phyloP scores from a whole-genome alignment of 2,113 vertebrate genomes.

The Lynx canadensis region DNA sequence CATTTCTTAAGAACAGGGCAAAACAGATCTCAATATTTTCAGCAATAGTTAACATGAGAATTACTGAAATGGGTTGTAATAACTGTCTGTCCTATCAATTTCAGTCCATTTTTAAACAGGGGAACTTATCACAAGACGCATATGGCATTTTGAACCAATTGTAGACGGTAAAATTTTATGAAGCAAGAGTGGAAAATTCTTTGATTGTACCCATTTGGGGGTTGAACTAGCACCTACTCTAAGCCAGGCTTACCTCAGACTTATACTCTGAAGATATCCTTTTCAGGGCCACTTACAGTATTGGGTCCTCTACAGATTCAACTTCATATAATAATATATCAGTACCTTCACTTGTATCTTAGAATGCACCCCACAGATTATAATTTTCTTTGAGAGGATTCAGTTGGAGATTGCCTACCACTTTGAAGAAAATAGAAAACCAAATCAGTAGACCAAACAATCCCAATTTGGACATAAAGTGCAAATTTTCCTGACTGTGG shows the following conservation, averaged over 20 bases:
- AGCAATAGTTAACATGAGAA: not conserved
- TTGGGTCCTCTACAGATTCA: not conserved
- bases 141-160: not conserved
- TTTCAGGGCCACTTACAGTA: not conserved
- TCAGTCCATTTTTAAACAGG: slow-evolving; percentile 5
- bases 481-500: not conserved
- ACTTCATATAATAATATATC: not conserved
- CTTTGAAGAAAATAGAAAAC: not conserved
- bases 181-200: not conserved
- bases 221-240: not conserved
- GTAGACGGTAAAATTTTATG: not conserved
- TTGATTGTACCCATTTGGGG: not conserved
- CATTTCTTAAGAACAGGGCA: slow-evolving; percentile 9
- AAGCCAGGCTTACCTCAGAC: not conserved
- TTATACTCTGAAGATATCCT: not conserved
- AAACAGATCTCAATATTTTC: not conserved
- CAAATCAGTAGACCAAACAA: not conserved
- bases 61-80: not conserved
- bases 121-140: not conserved
- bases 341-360: not conserved
- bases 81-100: not conserved
- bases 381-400: not conserved
- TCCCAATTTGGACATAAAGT: not conserved
- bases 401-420: not conserved
- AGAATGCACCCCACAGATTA: not conserved